Base-by-base conservation (phyloP, 2,888 invertebrate genomes). In the Sphaeridia pumilis region DNA sequence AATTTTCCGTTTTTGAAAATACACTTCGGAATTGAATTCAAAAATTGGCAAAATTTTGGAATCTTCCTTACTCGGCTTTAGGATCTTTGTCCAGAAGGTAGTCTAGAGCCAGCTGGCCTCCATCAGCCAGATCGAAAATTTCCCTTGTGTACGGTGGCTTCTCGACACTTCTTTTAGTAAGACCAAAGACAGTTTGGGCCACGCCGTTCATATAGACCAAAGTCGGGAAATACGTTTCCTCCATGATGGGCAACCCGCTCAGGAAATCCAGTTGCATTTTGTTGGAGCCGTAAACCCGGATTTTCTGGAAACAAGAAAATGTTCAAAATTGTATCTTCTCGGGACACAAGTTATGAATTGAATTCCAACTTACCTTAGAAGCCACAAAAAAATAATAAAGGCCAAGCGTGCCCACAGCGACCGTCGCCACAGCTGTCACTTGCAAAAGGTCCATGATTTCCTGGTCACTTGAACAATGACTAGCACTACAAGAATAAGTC, bases 41-140 rank as follows among this genome's bases (percentile, higher is more conserved):
- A n/a, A n/a, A n/a, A n/a, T n/a, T n/a, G n/a, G n/a, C n/a, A n/a
- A n/a, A n/a, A n/a, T n/a, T n/a, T n/a, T n/a, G n/a, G n/a, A n/a
- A n/a, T n/a, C n/a, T n/a, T n/a, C n/a, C 20, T 41, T 41, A 17
- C 20, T 12, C 17, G 41, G 5, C 10, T 41, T 12, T 17, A 7
- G 7, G 12, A 41, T 20, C 12, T 41, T 17, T 17, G 7, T 31
- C 31, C 10, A 7, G 7, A 38, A 14, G 17, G 17, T 38, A 52
- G 38, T 60, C 60, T 35, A 58, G 51, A 0, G 47, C 60, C n/a
- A 58, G 52, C 56, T 58, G 57, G 10, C 60, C 60, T 5, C 60
- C 58, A 51, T 60, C 60, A 7, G 31, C 28, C n/a, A 60, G 49
- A 21, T 41, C 46, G 21, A 58, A 58, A 4, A 60, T 50, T 52